These are phyloP conservation scores for Helarctos malayanus DNA, from an alignment of 2,797 vertebrate species.

Conservation along the genomic window DNA sequence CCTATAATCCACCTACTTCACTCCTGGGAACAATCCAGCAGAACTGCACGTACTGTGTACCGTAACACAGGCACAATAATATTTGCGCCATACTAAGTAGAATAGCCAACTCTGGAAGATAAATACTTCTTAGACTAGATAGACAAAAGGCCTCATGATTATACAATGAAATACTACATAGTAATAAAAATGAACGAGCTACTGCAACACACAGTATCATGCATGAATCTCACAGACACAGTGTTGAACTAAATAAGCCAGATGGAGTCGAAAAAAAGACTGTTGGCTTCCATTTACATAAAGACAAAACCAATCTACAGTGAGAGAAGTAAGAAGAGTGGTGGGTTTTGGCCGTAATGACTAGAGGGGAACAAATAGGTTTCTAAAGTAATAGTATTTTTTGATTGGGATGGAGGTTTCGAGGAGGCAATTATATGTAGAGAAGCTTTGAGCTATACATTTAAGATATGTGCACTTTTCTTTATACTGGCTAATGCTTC, in stretches of 20 bases:
- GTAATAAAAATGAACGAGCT: not conserved
- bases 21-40: not conserved
- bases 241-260: not conserved
- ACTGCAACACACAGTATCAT: not conserved
- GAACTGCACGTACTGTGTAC: not conserved
- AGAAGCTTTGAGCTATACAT: not conserved
- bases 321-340: not conserved
- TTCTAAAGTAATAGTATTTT: not conserved
- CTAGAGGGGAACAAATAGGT: not conserved
- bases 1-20: not conserved
- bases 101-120: not conserved
- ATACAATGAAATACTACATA: not conserved
- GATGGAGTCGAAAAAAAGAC: not conserved
- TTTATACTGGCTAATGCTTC: not conserved
- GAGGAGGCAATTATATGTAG: not conserved
- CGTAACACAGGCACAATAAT: not conserved
- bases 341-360: not conserved
- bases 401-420: not conserved
- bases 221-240: not conserved
- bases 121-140: not conserved
- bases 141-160: not conserved
- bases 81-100: not conserved
- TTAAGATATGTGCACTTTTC: not conserved
- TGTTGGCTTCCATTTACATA: not conserved
- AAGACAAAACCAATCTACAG: not conserved